Evolutionary conservation across 1,140 invertebrate genomes (phyloP), one percentile per base, ranked within the genome.

Genomic region (Drosophila repleta): DNA sequence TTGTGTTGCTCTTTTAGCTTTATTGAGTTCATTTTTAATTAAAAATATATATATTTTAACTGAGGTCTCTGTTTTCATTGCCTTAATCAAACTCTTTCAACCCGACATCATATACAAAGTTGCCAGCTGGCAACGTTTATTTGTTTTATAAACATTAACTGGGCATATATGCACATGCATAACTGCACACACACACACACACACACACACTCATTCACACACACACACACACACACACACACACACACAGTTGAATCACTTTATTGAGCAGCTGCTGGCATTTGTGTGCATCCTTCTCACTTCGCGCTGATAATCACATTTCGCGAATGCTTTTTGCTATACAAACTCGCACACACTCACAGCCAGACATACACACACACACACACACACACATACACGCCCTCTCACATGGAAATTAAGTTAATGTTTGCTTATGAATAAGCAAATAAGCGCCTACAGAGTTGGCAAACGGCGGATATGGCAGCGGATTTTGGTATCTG

Each of bases 391-490:
- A 4, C 43, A 45, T 0, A 4, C 17, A 8, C 43, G 2, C 13
- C 58, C 39, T 37, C 45, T 55, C 81, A 45, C 60, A 81, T 81
- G 87, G 76, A 90, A 90, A 90, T 90, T 88, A 90, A 90, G 87
- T 90, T 88, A 90, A 90, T 90, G 88, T 90, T 90, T 90, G 82
- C 88, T 90, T 90, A 90, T 90, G 82, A 90, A 90, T 90, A 90
- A 90, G 74, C 88, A 90, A 90, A 90, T 84, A 90, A 90, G 70
- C 81, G 84, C 85, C 75, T 83, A 74, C 75, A 72, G 65, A 48
- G 66, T 62, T 66, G 71, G 53, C 18, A 58, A 64, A 24, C 43
- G 39, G 53, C 21, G 46, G 58, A 56, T 51, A 35, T 35, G 24
- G 18, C 11, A 39, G 43, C 41, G 24, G 35, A 32, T 24, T 41